phyloP scores from a whole-genome alignment of 92 coral and sea anemone genomes.

The Actinostola sp. region DNA sequence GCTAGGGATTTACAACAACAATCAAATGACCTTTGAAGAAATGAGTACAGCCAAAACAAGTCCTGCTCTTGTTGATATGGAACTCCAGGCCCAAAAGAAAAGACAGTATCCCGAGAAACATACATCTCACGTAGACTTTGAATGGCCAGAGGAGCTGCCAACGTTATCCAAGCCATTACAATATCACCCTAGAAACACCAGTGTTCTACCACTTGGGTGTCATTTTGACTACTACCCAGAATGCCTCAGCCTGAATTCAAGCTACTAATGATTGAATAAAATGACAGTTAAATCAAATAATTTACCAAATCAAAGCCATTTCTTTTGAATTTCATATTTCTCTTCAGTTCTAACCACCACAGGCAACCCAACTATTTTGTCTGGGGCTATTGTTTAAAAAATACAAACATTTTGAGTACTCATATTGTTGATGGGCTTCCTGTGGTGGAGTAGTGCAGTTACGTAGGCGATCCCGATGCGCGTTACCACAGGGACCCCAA shows the following conservation, averaged over 20 bases:
- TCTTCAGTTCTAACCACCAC: too few relatives aligned
- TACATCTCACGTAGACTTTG: conserved; percentile 69
- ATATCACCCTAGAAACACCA: conserved; percentile 80
- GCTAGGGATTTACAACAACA: conserved; percentile 71
- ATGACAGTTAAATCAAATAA: too few relatives aligned
- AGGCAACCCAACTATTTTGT: too few relatives aligned
- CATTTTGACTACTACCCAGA: conserved; percentile 80
- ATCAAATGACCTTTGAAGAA: conserved; percentile 75
- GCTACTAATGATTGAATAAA: too few relatives aligned
- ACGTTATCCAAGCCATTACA: conserved; percentile 50
- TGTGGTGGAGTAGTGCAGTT: too few relatives aligned
- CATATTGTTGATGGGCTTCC: too few relatives aligned
- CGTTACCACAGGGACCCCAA: too few relatives aligned
- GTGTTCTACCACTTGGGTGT: conserved; percentile 75
- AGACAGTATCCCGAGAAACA: conserved; percentile 89
- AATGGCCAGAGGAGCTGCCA: conserved; percentile 92
- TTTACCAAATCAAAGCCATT: too few relatives aligned
- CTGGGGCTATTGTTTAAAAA: too few relatives aligned
- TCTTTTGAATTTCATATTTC: too few relatives aligned
- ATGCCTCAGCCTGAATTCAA: conserved; percentile 13
- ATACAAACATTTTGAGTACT: too few relatives aligned
- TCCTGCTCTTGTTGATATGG: conserved; percentile 74
- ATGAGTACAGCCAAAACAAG: conserved; percentile 63
- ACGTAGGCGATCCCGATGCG: too few relatives aligned
- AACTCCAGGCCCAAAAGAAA: conserved; percentile 89